Evolutionary conservation across 2,113 vertebrate genomes (phyloP).

Genomic region (Pterocles gutturalis): DNA sequence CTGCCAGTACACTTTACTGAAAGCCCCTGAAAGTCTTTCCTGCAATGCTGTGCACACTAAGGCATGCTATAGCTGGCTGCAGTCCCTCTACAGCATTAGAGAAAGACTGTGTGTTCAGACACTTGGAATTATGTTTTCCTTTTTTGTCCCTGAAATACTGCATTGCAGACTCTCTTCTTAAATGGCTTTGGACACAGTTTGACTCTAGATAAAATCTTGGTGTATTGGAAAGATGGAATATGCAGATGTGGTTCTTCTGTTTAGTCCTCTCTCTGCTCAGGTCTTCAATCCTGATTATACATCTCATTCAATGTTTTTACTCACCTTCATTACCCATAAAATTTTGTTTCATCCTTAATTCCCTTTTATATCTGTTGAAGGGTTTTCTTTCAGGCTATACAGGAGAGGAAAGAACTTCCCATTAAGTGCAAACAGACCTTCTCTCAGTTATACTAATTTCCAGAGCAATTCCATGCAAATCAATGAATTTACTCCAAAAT

Average conservation of each 20-base stretch:
- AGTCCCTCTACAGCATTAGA: neutral
- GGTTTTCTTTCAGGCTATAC: neutral
- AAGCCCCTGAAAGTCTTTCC: neutral
- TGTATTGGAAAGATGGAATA: neutral
- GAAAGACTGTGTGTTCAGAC: neutral
- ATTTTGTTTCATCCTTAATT: neutral
- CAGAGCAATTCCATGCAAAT: neutral
- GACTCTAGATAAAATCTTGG: neutral
- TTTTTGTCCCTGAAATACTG: conserved; percentile 10
- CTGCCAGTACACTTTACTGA: neutral
- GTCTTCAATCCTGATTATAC: neutral
- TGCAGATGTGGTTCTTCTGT: neutral
- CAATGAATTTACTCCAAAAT: neutral
- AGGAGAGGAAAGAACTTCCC: neutral
- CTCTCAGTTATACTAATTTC: neutral
- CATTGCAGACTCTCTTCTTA: conserved; percentile 9
- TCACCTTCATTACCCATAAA: neutral
- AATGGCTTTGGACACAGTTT: neutral
- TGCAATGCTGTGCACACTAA: neutral
- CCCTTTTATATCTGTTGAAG: neutral
- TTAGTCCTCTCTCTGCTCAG: neutral
- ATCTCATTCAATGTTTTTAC: neutral
- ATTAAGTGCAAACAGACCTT: neutral
- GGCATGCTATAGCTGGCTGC: neutral
- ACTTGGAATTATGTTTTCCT: neutral